Base-by-base conservation (phyloP, 2,797 vertebrate genomes). In the Amblyraja radiata region DNA sequence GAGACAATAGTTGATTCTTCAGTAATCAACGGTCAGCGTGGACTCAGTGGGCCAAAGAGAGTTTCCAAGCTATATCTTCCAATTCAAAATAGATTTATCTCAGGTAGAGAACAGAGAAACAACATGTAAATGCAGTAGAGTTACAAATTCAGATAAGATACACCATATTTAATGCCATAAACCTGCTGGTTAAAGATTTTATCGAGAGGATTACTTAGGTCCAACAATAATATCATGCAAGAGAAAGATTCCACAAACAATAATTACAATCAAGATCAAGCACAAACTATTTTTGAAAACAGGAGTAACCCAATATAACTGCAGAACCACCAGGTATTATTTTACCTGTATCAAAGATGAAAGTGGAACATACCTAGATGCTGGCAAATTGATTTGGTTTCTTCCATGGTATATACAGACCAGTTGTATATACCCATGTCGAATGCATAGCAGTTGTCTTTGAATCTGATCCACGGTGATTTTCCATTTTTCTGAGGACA, bases 351-450 rank as follows among this genome's bases (percentile, higher is more conserved):
- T 36, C 16, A 2, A 93, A 93, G 11, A 93, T 81, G 25, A 93
- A 88, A 77, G 6, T 76, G 88, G 93, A 94, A 95, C 96, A 21
- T 95, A 99, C 98, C 97, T 94, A 98, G 95, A 93, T 94, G 93
- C 94, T 94, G 94, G 95, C 99, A 99, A 93, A 98, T 94, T 61
- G 65, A 94, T 94, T 94, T 96, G 93, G 98, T 98, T 16, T 96
- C 94, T 63, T 96, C 94, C 94, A 96, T 96, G 21, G 80, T 97
- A 95, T 97, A 97, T 11, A 97, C 95, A 0, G 94, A 97, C 94
- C 97, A 98, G 95, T 97, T 98, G 96, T 97, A 97, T 94, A 98
- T 95, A 0, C 94, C 96, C 95, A 97, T 97, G 94, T 98, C 95
- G 73, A 98, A 97, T 0, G 95, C 96, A 0, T 99, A 99, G 93